Conservation (phyloP, 2,113 vertebrate genomes). For the Choloepus hoffmanni region DNA sequence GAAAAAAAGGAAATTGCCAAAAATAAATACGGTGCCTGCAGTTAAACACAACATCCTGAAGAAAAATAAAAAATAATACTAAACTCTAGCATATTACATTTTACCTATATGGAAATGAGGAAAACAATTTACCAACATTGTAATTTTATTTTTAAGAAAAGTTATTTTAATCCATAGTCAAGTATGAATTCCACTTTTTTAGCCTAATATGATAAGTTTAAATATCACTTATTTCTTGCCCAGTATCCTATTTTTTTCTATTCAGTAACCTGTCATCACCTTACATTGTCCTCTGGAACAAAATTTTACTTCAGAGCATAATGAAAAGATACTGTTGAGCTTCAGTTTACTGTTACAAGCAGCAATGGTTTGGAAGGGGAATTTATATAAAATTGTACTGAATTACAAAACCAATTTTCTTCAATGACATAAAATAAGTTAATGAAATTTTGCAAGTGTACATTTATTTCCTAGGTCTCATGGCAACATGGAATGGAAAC, state of each 20-base stretch:
- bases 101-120: neutral
- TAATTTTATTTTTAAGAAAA: neutral
- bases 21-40: neutral
- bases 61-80: neutral
- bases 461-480: slow-evolving; percentile 62
- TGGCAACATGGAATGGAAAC: slow-evolving; percentile 46
- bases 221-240: slow-evolving; percentile 40
- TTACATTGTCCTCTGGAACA: slow-evolving; percentile 19
- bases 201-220: neutral
- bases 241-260: slow-evolving; percentile 30
- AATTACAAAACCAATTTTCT: slow-evolving; percentile 79
- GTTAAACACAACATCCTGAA: neutral
- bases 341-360: slow-evolving; percentile 49
- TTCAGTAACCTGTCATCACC: slow-evolving; percentile 35
- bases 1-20: neutral
- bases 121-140: neutral
- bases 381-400: slow-evolving; percentile 72
- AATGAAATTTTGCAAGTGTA: slow-evolving; percentile 77
- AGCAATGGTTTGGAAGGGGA: neutral
- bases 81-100: neutral
- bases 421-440: slow-evolving; percentile 78
- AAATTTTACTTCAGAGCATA: slow-evolving; percentile 43
- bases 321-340: neutral
- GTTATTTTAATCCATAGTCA: neutral
- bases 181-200: neutral